phyloP scores from a whole-genome alignment of 2,888 invertebrate species.

The Conomelus anceps region DNA sequence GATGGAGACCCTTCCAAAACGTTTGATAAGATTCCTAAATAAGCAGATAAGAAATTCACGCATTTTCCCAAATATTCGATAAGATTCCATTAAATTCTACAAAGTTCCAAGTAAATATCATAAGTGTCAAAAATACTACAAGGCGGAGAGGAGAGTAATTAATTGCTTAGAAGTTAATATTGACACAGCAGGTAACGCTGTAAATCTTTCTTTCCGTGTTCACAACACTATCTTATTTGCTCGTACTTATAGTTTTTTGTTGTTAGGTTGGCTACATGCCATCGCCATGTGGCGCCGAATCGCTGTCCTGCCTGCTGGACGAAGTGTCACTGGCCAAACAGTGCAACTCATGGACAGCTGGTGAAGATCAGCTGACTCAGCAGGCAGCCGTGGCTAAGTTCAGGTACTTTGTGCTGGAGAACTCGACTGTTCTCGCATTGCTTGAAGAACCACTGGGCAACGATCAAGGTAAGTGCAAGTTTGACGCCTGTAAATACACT shows the following conservation, averaged over 20 bases:
- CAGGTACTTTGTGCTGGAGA: constrained; percentile 87
- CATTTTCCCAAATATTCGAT: no score
- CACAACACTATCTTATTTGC: neutral
- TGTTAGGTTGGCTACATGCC: constrained; percentile 72
- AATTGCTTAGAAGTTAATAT: no score
- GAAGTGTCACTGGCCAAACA: constrained; percentile 75
- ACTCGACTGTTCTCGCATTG: constrained; percentile 78
- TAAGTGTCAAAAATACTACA: no score
- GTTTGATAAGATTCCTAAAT: no score
- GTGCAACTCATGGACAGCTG: constrained; percentile 54
- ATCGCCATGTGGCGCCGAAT: constrained; percentile 75
- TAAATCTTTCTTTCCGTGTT: no score
- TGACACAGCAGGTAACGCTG: no score
- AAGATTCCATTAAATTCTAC: no score
- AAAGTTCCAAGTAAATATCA: no score
- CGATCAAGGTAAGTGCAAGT: constrained; percentile 48
- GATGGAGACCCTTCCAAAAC: no score
- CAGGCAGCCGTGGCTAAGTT: constrained; percentile 62
- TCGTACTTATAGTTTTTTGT: constrained; percentile 15
- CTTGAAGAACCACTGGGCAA: constrained; percentile 91
- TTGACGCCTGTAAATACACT: no score
- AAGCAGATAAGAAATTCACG: no score
- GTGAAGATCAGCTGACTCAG: constrained; percentile 43
- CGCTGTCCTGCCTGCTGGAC: constrained; percentile 78
- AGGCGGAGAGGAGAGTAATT: no score